Evolutionary conservation across 2,797 vertebrate genomes (phyloP), one percentile per base, ranked within the genome.

Genomic region (Leptoclinus maculatus): DNA sequence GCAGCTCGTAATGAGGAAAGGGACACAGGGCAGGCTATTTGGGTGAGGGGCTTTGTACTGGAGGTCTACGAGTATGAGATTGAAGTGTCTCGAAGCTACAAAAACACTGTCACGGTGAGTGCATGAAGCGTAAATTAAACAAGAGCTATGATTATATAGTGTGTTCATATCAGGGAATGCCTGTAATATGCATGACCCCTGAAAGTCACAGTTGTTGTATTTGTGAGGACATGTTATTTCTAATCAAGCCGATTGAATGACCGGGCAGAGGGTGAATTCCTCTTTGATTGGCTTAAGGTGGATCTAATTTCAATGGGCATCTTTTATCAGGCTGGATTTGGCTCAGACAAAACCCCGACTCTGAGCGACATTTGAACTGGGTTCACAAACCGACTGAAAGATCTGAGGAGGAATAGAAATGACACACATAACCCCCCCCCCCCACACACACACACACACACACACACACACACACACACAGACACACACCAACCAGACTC

Each of bases 61-160:
- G 94, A 97, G 14, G 95, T 99, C 71, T 97, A 98, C 66, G 96
- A 94, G 67, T 99, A 97, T 79, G 95, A 96, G 77, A 96, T 99
- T 0, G 92, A 98, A 81, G 97, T 99, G 76, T 96, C 97, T 71
- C 95, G 96, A 69, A 98, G 97, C 88, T 99, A 98, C 91, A 99
- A 98, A 84, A 96, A 99, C 88, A 99, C 97, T 0, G 97, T 98
- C 43, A 93, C 96, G 95, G 98, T 99, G 91, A 97, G 97, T 78
- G 62, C 9, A 57, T 32, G 1, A 19, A 13, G 36, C 36, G 3
- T 2, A 21, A 79, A 71, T 59, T 7, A 58, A n/a, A n/a, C 25
- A 68, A 39, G 2, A 23, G 2, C 4, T 1, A 27, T 51, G 16
- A 57, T 57, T 38, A 57, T 41, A 8, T 3, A 51, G 5, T 65